Evolutionary conservation across 2,113 vertebrate species (phyloP), one percentile per base, ranked within the genome.

Genomic region (Geococcyx californianus): DNA sequence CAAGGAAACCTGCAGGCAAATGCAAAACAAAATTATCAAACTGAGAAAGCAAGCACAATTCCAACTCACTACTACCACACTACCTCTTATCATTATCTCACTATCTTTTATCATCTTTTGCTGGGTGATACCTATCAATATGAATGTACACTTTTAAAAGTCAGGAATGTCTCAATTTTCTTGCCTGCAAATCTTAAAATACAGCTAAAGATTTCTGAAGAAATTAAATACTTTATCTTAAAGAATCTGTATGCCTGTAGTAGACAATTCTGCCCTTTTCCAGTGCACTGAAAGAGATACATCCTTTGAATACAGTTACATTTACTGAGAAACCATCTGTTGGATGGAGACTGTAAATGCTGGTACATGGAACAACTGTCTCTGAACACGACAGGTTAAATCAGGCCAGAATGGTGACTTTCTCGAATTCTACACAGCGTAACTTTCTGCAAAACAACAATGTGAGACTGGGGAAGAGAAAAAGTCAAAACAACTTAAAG

Each of bases 351-450:
- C 26, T 40, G 77, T 62, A 82, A 38, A 72, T 0, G 0, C 42
- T 81, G 1, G 3, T 19, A 47, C 0, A 0, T 19, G 34, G 87
- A 64, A 55, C 56, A 72, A 3, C 44, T 34, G 84, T 10, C 56
- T 56, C 70, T 51, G 49, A 29, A 38, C 49, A 16, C 1, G 7
- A 72, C 40, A 86, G 68, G 56, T 10, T 58, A 24, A 51, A 14
- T 12, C 38, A 49, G 63, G 4, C 23, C 20, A 69, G 45, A 51
- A 55, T 3, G 6, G 36, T 18, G 62, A 68, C 67, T 45, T n/a
- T 33, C 36, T 60, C 55, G 55, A 63, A 62, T 90, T 77, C 63
- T 58, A 58, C 67, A 47, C 18, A 34, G 25, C 47, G n/a, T 23
- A 70, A 59, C 16, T 17, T 31, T 54, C 64, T 42, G 56, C 59